Base-by-base conservation (phyloP, 2,888 invertebrate species). In the Lutraria lutraria region DNA sequence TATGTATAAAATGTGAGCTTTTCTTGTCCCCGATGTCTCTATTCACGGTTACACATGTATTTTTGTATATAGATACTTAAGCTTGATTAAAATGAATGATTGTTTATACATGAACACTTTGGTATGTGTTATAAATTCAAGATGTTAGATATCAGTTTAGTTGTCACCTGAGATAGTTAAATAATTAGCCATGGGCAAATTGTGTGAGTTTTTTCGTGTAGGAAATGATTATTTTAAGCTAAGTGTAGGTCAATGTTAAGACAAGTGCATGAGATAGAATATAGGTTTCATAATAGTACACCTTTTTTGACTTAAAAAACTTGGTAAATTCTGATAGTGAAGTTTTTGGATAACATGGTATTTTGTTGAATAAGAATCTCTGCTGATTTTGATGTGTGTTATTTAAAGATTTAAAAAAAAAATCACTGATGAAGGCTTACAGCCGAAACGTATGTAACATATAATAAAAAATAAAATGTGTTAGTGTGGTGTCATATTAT, bases 141-240 rank as follows among this genome's bases (percentile, higher is more conserved):
- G 25, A 68, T 68, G 63, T 68, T n/a, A 25, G 43, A 68, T 68
- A 68, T 12, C 25, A 68, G 63, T 68, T 25, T 68, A 68, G 0
- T 68, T 68, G 63, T 68, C 63, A 68, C 12, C 25, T 68, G 25
- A 68, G 63, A 68, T 68, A 68, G 25, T 68, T n/a, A 68, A 68
- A 68, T 68, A 68, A 68, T 68, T 68, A 68, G 63, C 63, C 63
- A 68, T 25, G 0, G 63, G 63, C 63, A 68, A 25, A n/a, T 10
- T 4, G 43, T 43, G 63, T 68, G 63, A 68, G 63, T 68, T n/a
- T 68, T 68, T 21, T 68, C 63, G 25, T n/a, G 63, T 68, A 25
- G n/a, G n/a, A 25, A 68, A 68, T 68, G 3, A 68, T 68, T 21
- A 68, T 68, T 25, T 68, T 10, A 68, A 4, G n/a, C 25, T 13